Percentiles rank a stretch among this genome's conserved stretches.
These are phyloP conservation scores for Cliona cf. orientalis DNA, from an alignment of 37 sponge, comb jelly and placozoan species.

Conservation along the genomic window DNA sequence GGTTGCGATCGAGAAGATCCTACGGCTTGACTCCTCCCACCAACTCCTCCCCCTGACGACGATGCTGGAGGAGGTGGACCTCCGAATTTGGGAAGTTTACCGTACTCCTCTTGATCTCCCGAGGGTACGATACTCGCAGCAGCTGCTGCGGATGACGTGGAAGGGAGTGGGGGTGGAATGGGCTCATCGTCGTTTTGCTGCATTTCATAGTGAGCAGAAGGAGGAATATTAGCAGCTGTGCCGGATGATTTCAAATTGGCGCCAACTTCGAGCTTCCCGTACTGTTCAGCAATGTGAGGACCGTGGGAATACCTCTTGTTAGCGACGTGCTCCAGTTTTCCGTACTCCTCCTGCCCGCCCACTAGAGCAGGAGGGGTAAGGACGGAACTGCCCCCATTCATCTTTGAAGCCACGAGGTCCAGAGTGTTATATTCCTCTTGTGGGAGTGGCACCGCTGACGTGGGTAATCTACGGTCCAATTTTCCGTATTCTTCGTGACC, in stretches of 20 bases:
- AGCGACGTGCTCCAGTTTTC: constrained; percentile 2
- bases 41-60: neutral
- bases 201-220: no score
- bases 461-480: neutral
- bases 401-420: constrained; percentile 1
- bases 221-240: neutral
- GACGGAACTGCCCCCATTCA: neutral
- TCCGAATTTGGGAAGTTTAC: constrained; percentile 1
- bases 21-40: no score
- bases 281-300: neutral
- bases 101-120: constrained; percentile 9
- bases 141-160: neutral
- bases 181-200: no score
- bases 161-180: neutral
- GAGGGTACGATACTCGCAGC: no score
- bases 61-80: neutral
- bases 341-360: constrained; percentile 13
- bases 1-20: neutral
- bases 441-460: neutral
- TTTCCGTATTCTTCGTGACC: neutral
- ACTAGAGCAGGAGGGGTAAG: no score
- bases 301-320: neutral
- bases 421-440: constrained; percentile 12
- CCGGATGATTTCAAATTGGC: neutral
- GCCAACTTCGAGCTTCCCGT: constrained; percentile 7